Percentiles rank a stretch among this genome's conserved stretches.
phyloP scores from a whole-genome alignment of 2,113 vertebrate species.

The Odontesthes bonariensis region DNA sequence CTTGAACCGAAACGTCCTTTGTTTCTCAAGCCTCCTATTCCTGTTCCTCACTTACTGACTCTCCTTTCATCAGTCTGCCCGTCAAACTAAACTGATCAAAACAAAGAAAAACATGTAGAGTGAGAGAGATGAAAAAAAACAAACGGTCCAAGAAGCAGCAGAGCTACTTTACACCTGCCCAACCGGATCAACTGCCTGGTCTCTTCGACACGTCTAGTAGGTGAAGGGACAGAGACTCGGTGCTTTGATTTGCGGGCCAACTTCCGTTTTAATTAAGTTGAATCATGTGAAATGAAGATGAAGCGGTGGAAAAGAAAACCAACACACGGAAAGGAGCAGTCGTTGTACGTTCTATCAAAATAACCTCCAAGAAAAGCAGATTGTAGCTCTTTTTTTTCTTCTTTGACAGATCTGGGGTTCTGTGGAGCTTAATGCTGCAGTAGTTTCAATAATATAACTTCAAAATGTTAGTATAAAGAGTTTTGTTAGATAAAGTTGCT shows the following conservation, averaged over 20 bases:
- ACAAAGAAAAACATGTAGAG: neutral
- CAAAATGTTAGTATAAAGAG: too few species aligned
- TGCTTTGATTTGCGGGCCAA: neutral
- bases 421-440: too few species aligned
- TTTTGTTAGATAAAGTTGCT: too few species aligned
- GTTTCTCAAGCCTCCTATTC: neutral
- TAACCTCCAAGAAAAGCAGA: neutral
- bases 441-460: too few species aligned
- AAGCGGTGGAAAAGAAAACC: neutral
- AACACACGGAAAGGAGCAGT: neutral
- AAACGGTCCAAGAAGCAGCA: neutral
- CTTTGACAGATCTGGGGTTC: too few species aligned
- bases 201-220: neutral
- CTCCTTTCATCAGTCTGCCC: neutral
- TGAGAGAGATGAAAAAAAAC: neutral
- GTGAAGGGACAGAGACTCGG: neutral
- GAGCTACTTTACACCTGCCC: slow-evolving; percentile 11
- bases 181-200: neutral
- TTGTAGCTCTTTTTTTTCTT: too few species aligned
- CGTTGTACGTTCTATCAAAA: too few species aligned
- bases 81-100: neutral
- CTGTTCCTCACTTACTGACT: neutral
- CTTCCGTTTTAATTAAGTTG: neutral
- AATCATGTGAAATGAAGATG: too few species aligned
- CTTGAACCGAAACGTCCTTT: neutral